Conservation (phyloP, 2,888 invertebrate genomes). For the Vandiemenella viatica region DNA sequence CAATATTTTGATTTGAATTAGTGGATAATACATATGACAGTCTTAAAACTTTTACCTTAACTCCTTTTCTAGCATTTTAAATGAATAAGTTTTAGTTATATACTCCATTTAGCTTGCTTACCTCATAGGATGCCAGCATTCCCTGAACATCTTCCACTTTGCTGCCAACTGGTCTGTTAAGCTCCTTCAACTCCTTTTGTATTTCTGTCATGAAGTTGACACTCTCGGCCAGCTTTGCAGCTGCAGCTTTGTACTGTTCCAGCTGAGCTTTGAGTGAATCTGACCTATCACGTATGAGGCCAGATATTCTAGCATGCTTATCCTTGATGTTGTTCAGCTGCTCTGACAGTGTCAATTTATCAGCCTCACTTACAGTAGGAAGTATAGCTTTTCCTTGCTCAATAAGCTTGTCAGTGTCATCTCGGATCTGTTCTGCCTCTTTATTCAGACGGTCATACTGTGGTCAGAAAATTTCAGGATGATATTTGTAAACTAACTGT, state of each 20-base stretch:
- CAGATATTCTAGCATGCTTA: conserved; percentile 56
- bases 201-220: conserved; percentile 63
- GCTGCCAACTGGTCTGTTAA: conserved; percentile 75
- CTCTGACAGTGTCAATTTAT: conserved; percentile 68
- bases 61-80: no score
- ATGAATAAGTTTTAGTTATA: no score
- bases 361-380: conserved; percentile 68
- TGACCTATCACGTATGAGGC: conserved; percentile 60
- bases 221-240: conserved; percentile 63
- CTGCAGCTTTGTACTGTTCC: conserved; percentile 65
- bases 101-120: no score
- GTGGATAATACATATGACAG: no score
- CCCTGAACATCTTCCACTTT: conserved; percentile 79
- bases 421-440: conserved; percentile 54
- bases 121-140: conserved; percentile 59
- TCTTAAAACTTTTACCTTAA: no score
- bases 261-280: conserved; percentile 60
- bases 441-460: conserved; percentile 59
- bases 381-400: conserved; percentile 68
- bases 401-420: conserved; percentile 55
- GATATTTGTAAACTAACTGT: no score
- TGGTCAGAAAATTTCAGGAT: no score
- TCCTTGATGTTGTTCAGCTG: conserved; percentile 63
- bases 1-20: no score
- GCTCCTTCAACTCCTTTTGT: conserved; percentile 66